phyloP scores from a whole-genome alignment of 2,797 vertebrate species.

The Centroberyx gerrardi region DNA sequence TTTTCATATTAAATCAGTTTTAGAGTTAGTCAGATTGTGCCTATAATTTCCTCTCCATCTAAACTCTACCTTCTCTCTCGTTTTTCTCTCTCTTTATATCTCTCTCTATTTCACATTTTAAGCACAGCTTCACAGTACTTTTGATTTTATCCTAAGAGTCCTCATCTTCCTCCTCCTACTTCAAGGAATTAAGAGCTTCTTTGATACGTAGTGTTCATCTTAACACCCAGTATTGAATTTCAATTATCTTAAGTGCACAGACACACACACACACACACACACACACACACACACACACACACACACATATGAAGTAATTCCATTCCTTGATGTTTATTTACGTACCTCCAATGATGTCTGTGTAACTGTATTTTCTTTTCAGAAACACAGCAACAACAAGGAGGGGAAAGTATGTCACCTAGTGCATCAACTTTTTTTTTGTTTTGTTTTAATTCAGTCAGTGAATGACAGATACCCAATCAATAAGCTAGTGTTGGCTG shows the following conservation, averaged over 20 bases:
- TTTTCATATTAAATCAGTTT: constrained; percentile 3
- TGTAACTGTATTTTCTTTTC: constrained; percentile 88
- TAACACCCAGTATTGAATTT: constrained; percentile 41
- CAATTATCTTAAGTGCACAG: constrained; percentile 44
- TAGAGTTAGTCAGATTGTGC: neutral
- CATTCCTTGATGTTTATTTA: constrained; percentile 72
- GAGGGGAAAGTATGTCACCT: constrained; percentile 88
- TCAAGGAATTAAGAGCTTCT: constrained; percentile 42
- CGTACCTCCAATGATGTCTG: constrained; percentile 77
- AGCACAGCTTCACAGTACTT: constrained; percentile 5
- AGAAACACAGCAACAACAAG: constrained; percentile 89
- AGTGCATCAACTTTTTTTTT: constrained; percentile 78
- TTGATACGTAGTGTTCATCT: constrained; percentile 40
- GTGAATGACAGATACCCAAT: constrained; percentile 65
- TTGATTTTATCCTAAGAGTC: constrained; percentile 14
- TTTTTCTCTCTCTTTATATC: constrained; percentile 19
- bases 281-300: constrained; percentile 41
- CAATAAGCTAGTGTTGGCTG: constrained; percentile 60
- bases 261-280: constrained; percentile 42
- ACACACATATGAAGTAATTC: constrained; percentile 55
- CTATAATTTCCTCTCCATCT: constrained; percentile 22
- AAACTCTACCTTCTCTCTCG: neutral
- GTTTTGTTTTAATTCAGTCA: constrained; percentile 65
- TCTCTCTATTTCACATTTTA: constrained; percentile 13
- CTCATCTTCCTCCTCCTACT: constrained; percentile 27